Base-by-base conservation (phyloP, 2,888 invertebrate species). In the Drosophila neotestacea region DNA sequence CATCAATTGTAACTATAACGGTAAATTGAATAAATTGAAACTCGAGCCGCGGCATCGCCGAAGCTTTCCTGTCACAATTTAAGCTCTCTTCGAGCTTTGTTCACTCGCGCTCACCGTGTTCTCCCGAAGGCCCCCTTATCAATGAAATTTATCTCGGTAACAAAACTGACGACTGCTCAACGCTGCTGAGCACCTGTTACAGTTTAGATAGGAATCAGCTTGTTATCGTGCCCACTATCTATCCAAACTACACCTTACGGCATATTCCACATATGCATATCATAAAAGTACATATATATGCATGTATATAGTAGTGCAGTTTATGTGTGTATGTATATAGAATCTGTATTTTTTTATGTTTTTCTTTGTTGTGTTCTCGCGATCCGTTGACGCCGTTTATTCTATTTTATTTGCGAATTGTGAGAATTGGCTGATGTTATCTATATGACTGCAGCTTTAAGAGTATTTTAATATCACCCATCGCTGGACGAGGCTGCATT, bases 1-100 rank as follows among this genome's bases (percentile, higher is more conserved):
- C 87, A 81, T 87, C 85, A 81, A 85, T 82, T 85, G 85, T 70
- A 70, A 61, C 70, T 78, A 79, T 89, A 89, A 75, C 89, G 89
- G 88, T 89, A 86, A 86, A 89, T 86, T 88, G 73, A 89, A 89
- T 81, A 82, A 88, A 86, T 89, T 88, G 88, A 82, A 85, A 81
- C 70, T 68, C 58, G 69, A 83, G 75, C 63, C 70, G 68, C 55
- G 34, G 36, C 41, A 38, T 28, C 42, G 56, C 58, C 71, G 80
- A 77, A 76, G 66, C 80, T 77, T 68, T 79, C 77, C 80, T 77
- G 67, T 48, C 52, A 47, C 65, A 52, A 44, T 48, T 58, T 59
- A 70, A 75, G 81, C 89, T 81, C 79, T 83, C 85, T 70, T 73
- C 62, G 70, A 87, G 84, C 89, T 89, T 88, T 86, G 87, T 67